Conservation (phyloP, 2,888 invertebrate genomes). For the Agrotis clavis region DNA sequence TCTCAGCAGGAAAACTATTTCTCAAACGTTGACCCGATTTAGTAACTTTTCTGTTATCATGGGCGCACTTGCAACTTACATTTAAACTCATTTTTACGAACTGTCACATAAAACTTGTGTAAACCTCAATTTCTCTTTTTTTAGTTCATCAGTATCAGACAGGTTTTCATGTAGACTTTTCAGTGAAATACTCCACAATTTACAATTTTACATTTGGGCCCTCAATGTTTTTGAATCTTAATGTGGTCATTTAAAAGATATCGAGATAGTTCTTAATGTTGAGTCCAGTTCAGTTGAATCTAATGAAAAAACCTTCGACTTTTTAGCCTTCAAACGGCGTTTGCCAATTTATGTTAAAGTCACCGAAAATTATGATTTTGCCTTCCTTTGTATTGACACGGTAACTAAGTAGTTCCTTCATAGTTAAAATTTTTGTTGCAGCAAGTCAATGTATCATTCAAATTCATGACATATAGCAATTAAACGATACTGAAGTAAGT, state of each 20-base stretch:
- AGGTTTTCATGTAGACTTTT: neutral
- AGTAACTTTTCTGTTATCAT: no score
- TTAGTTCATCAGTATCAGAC: neutral
- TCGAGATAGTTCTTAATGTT: no score
- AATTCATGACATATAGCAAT: conserved; percentile 48
- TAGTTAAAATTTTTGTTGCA: conserved; percentile 17
- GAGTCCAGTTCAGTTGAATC: no score
- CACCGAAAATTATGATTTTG: neutral
- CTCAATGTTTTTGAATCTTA: no score
- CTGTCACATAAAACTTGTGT: no score
- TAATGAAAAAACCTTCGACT: no score
- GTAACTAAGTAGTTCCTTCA: conserved; percentile 12
- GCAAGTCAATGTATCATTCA: conserved; percentile 27
- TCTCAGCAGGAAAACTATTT: no score
- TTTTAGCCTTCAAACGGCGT: neutral
- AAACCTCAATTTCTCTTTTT: neutral
- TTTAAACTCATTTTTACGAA: no score
- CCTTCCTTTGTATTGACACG: conserved; percentile 16
- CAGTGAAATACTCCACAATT: neutral
- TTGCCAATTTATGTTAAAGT: neutral
- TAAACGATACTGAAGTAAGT: conserved; percentile 14
- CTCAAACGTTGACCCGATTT: no score
- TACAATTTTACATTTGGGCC: neutral
- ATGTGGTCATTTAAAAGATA: no score
- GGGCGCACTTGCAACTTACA: no score